These are phyloP conservation scores for Petrocephalus zakoni DNA, from an alignment of 2,113 vertebrate species.

Conservation along the genomic window DNA sequence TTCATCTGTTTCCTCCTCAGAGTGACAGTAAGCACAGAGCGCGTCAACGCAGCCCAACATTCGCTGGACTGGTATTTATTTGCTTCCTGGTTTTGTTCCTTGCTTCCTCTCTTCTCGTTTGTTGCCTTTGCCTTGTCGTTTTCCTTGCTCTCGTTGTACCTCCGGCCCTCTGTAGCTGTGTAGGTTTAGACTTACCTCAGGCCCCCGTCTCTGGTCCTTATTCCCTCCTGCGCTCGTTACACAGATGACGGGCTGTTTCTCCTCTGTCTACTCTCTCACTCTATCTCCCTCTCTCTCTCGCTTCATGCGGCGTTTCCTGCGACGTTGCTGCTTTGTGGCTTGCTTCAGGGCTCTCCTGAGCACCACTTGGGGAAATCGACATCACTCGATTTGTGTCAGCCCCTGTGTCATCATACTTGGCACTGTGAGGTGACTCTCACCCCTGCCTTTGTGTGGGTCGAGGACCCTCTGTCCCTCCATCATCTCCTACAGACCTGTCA, in stretches of 20 bases:
- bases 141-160: slow-evolving; percentile 25
- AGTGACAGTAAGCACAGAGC: slow-evolving; percentile 71
- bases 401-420: slow-evolving; percentile 26
- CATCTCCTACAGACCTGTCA: background rate
- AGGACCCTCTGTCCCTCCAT: slow-evolving; percentile 5
- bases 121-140: slow-evolving; percentile 19
- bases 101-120: slow-evolving; percentile 45
- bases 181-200: slow-evolving; percentile 33
- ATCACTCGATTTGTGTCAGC: slow-evolving; percentile 29
- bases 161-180: slow-evolving; percentile 42
- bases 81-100: slow-evolving; percentile 51
- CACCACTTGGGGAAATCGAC: slow-evolving; percentile 44
- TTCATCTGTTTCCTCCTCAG: slow-evolving; percentile 72
- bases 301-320: slow-evolving; percentile 20
- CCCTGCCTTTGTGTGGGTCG: background rate
- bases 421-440: slow-evolving; percentile 38
- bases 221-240: background rate
- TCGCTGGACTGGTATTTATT: slow-evolving; percentile 76
- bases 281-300: slow-evolving; percentile 6
- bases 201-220: slow-evolving; percentile 13
- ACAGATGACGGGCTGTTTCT: background rate
- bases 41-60: slow-evolving; percentile 64
- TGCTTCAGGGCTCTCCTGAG: slow-evolving; percentile 32
- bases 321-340: slow-evolving; percentile 21
- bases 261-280: background rate